Evolutionary conservation across 2,113 vertebrate species (phyloP), one percentile per base, ranked within the genome.

Genomic region (Calyptomena viridis): DNA sequence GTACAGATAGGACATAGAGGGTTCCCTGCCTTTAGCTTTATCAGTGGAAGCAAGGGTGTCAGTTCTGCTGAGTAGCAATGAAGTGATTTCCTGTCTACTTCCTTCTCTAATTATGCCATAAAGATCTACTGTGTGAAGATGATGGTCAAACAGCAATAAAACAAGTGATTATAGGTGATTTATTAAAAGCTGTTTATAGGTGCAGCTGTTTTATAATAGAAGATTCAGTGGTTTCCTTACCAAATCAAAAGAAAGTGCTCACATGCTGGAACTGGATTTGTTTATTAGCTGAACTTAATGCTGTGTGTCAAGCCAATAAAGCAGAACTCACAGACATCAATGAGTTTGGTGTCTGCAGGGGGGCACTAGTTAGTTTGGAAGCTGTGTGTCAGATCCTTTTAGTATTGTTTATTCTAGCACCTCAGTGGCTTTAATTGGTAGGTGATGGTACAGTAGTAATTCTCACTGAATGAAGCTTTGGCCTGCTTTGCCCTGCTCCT

Each of bases 231-330:
- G 13, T 75, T 96, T 91, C 56, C 81, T 94, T 84, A 46, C n/a
- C 52, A 58, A 72, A 82, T 83, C 75, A 95, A 93, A 94, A 55
- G 40, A 49, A 64, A 87, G 60, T n/a, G 47, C 30, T 88, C 3
- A 0, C 52, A 16, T 90, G 55, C 40, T 82, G 53, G n/a, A 81
- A 23, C 39, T 64, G 73, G 21, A 68, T 84, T 82, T 56, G 52
- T 92, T 96, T 92, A 63, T 87, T 93, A 94, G 69, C 80, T 84
- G 56, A 76, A 68, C 76, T 30, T 92, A 56, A 49, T 81, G 83
- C 68, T 53, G 1, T 23, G 33, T 84, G 82, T 90, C 49, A 84
- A 52, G 31, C 56, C 76, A 88, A 15, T 77, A 81, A 90, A 78
- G 18, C 6, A 22, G 72, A 93, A 78, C 64, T 81, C 69, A 53